phyloP scores from a whole-genome alignment of 2,888 invertebrate genomes.

The Galerucella nymphaeae region DNA sequence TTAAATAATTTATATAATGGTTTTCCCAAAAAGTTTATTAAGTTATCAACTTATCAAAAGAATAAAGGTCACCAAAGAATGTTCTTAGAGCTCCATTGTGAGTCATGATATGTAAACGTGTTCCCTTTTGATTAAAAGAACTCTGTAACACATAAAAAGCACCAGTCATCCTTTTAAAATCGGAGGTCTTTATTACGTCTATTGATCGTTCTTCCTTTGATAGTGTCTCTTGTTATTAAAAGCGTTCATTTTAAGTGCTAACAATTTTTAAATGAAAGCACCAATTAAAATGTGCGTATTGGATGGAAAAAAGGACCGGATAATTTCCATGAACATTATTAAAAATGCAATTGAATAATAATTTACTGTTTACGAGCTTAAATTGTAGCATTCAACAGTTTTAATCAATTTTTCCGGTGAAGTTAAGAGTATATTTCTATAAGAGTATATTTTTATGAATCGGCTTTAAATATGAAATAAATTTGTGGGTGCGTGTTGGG shows the following conservation, averaged over 20 bases:
- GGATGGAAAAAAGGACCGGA: neutral
- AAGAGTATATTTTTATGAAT: too few relatives aligned
- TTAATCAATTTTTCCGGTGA: too few relatives aligned
- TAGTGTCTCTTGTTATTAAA: conserved; percentile 47
- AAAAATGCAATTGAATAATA: neutral
- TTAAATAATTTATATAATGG: too few relatives aligned
- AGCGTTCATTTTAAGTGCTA: conserved; percentile 39
- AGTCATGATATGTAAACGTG: conserved; percentile 46
- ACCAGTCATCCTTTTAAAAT: conserved; percentile 48
- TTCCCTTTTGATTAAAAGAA: conserved; percentile 43
- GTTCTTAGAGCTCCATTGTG: conserved; percentile 34
- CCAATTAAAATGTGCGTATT: conserved; percentile 14
- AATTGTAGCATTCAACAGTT: too few relatives aligned
- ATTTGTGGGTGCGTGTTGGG: too few relatives aligned
- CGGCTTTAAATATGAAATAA: too few relatives aligned
- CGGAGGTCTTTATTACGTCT: conserved; percentile 51
- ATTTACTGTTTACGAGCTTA: neutral
- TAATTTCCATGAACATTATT: neutral
- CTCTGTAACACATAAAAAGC: conserved; percentile 33
- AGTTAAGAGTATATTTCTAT: too few relatives aligned
- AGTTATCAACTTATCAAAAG: neutral
- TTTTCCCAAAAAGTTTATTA: too few relatives aligned
- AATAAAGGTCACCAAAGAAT: neutral
- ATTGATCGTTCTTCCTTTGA: conserved; percentile 47
- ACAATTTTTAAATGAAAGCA: conserved; percentile 23